A percentile compares a stretch with the other conserved stretches of the same genome.
Conservation (phyloP, 2,797 vertebrate genomes). For the Poecile montanus region DNA sequence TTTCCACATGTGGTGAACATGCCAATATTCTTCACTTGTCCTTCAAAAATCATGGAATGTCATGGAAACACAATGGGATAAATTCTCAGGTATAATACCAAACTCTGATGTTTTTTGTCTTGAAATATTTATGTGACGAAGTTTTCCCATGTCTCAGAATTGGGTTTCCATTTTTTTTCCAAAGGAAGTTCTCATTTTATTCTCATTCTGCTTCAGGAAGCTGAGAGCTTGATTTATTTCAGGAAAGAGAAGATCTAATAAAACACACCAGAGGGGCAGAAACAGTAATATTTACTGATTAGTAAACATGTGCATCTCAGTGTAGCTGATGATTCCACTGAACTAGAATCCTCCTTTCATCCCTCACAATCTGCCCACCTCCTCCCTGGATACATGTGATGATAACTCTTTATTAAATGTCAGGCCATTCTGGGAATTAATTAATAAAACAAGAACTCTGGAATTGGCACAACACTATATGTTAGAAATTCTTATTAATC, state of each 20-base stretch:
- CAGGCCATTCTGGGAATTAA: neutral
- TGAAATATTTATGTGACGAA: neutral
- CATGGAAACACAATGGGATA: neutral
- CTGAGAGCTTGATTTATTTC: neutral
- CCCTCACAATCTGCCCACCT: neutral
- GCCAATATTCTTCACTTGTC: neutral
- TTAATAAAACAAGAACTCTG: neutral
- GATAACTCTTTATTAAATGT: neutral
- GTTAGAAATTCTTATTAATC: neutral
- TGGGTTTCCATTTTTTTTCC: neutral
- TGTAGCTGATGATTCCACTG: neutral
- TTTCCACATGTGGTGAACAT: neutral
- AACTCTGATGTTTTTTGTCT: neutral
- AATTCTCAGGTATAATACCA: neutral
- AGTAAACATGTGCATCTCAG: neutral
- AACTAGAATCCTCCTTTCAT: neutral
- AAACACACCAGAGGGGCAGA: neutral
- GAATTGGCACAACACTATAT: neutral
- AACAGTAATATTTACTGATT: neutral
- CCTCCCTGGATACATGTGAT: neutral
- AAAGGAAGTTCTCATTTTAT: neutral
- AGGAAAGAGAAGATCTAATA: neutral
- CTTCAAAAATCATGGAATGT: neutral
- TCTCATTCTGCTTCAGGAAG: neutral
- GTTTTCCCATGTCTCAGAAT: accelerated